phyloP scores from a whole-genome alignment of 2,113 vertebrate genomes.

The Prochilodus magdalenae region DNA sequence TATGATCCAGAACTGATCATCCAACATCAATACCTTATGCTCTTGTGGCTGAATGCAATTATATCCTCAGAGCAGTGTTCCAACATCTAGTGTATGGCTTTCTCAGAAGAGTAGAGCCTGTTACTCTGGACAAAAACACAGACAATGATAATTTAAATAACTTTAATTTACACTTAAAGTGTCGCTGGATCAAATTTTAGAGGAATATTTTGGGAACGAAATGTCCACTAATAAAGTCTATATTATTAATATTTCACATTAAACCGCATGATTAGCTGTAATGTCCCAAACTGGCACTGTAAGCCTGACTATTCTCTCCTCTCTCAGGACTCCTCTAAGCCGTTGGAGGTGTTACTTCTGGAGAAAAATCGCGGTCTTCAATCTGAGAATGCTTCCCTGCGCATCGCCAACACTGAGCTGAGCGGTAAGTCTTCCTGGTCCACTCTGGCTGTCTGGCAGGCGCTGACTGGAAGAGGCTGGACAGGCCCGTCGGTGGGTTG shows the following conservation, averaged over 20 bases:
- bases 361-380: constrained; percentile 96
- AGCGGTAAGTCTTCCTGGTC: constrained; percentile 85
- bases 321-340: constrained; percentile 87
- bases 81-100: too few species aligned
- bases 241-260: neutral
- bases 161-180: too few species aligned
- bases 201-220: too few species aligned
- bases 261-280: neutral
- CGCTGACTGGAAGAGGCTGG: neutral
- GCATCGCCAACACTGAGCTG: constrained; percentile 94
- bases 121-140: too few species aligned
- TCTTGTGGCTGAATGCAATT: too few species aligned
- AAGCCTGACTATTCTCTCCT: neutral
- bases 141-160: too few species aligned
- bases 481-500: neutral
- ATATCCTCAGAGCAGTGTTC: too few species aligned
- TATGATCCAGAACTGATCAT: too few species aligned
- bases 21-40: too few species aligned
- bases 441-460: neutral
- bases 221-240: too few species aligned
- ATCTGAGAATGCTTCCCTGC: constrained; percentile 92
- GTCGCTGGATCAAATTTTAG: too few species aligned
- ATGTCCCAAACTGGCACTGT: neutral
- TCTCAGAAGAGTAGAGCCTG: too few species aligned
- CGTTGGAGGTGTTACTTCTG: constrained; percentile 94